Evolutionary conservation across 1,140 invertebrate genomes (phyloP).

Genomic region (Drosophila ogumai): DNA sequence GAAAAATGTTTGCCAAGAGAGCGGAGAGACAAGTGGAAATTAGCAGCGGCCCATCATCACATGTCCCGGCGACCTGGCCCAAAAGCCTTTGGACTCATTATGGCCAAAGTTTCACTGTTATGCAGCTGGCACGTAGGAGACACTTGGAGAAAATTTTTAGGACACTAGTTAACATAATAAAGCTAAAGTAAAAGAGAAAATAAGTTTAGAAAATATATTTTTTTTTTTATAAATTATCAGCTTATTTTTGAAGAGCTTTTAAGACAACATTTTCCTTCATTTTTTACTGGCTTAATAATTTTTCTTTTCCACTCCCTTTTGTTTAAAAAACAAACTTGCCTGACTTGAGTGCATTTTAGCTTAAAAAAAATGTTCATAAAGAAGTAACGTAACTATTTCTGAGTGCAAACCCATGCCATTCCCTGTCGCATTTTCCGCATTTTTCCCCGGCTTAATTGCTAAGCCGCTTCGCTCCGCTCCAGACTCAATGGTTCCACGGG

Average conservation of each 20-base stretch:
- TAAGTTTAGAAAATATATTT: no score
- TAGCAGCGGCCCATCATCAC: conserved; percentile 55
- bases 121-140: conserved; percentile 7
- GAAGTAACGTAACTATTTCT: conserved; percentile 2
- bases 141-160: conserved; percentile 1
- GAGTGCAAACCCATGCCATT: conserved; percentile 25
- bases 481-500: conserved; percentile 33
- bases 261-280: not conserved
- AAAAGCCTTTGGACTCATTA: conserved; percentile 31
- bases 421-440: conserved; percentile 52
- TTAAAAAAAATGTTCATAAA: not conserved
- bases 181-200: not conserved
- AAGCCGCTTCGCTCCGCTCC: conserved; percentile 26
- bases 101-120: conserved; percentile 56
- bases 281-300: not conserved
- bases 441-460: conserved; percentile 68
- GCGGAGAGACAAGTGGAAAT: conserved; percentile 69
- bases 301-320: not conserved
- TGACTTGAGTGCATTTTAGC: not conserved
- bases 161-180: not conserved
- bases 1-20: conserved; percentile 55
- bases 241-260: not conserved
- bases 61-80: conserved; percentile 35
- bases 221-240: not conserved
- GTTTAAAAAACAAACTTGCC: not conserved